Percentiles rank a stretch among this genome's conserved stretches.
Evolutionary conservation across 2,888 invertebrate genomes (phyloP).

Genomic region (Pyrrhia umbra): DNA sequence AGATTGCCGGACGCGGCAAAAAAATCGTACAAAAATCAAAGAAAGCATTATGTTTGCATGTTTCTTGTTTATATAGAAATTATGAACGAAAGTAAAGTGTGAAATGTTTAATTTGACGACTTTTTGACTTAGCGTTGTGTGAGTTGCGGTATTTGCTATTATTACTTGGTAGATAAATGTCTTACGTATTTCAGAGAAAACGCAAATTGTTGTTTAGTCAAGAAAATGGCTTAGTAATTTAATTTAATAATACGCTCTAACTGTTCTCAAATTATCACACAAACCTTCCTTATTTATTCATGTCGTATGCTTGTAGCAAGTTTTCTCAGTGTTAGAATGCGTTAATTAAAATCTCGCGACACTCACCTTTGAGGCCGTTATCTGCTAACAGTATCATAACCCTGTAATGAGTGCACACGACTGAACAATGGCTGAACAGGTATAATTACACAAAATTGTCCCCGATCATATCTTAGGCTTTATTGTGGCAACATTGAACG

Average conservation of each 20-base stretch:
- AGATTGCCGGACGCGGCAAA: constrained; percentile 57
- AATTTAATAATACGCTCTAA: constrained; percentile 25
- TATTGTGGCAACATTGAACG: constrained; percentile 57
- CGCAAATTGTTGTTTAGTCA: constrained; percentile 20
- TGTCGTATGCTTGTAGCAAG: constrained; percentile 5
- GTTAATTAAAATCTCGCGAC: constrained; percentile 54
- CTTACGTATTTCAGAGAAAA: constrained; percentile 22
- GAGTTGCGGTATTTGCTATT: constrained; percentile 24
- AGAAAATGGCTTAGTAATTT: constrained; percentile 1
- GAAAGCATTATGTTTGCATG: constrained; percentile 61
- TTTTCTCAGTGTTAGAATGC: constrained; percentile 44
- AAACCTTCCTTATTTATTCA: constrained; percentile 2
- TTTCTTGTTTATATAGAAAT: constrained; percentile 62
- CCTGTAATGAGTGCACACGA: constrained; percentile 45
- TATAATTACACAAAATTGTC: constrained; percentile 64
- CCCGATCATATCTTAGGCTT: constrained; percentile 60
- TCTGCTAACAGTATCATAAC: constrained; percentile 45
- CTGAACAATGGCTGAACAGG: constrained; percentile 56
- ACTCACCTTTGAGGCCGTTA: constrained; percentile 49
- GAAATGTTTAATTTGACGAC: constrained; percentile 19
- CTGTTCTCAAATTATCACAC: constrained; percentile 21
- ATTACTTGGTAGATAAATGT: constrained; percentile 24
- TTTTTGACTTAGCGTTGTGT: constrained; percentile 30
- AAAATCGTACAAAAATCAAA: constrained; percentile 60
- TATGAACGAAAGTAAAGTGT: constrained; percentile 53